Conservation (phyloP, 1,140 invertebrate genomes). For the Colletes gigas region DNA sequence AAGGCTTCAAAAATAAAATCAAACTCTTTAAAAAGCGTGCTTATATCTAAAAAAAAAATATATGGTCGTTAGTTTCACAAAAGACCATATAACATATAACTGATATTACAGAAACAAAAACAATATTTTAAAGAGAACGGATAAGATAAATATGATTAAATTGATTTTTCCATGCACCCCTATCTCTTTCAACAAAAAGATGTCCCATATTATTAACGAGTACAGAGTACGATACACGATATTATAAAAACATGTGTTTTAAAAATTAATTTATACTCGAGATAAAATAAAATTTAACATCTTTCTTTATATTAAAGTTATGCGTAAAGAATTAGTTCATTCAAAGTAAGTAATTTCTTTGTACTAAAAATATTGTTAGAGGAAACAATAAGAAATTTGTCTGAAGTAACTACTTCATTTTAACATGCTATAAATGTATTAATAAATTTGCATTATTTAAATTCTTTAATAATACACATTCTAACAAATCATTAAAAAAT, state of each 20-base stretch:
- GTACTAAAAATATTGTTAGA: neutral
- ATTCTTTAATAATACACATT: neutral
- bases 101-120: slow-evolving; percentile 11
- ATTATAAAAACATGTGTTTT: slow-evolving; percentile 5
- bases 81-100: neutral
- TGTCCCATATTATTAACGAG: slow-evolving; percentile 9
- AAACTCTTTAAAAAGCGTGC: slow-evolving; percentile 58
- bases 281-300: slow-evolving; percentile 2
- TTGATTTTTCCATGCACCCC: slow-evolving; percentile 18
- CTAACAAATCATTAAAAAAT: neutral
- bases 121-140: neutral
- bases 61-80: slow-evolving; percentile 13
- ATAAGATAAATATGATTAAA: neutral
- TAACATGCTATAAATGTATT: neutral
- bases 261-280: neutral
- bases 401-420: neutral
- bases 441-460: slow-evolving; percentile 3
- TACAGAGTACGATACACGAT: neutral
- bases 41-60: slow-evolving; percentile 42
- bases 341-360: slow-evolving; percentile 3
- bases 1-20: slow-evolving; percentile 50
- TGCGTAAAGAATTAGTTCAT: slow-evolving; percentile 3
- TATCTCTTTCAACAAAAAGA: neutral
- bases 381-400: slow-evolving; percentile 1
- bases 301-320: neutral